A percentile compares a stretch with the other conserved stretches of the same genome.
phyloP scores from a whole-genome alignment of 2,888 invertebrate genomes.

The Andrena flavipes region DNA sequence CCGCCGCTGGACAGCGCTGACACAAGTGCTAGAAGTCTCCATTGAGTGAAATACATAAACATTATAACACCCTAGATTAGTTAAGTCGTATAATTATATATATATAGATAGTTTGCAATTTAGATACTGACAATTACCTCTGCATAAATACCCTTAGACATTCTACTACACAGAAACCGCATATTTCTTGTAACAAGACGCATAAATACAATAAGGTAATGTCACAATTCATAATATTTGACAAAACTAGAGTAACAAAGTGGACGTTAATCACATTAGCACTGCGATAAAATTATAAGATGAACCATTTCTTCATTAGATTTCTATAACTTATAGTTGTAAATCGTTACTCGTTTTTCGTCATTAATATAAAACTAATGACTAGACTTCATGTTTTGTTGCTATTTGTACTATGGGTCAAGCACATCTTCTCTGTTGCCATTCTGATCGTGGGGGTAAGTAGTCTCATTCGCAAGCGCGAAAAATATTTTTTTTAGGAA shows the following conservation, averaged over 20 bases:
- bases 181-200: slow-evolving; percentile 16
- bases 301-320: slow-evolving; percentile 37
- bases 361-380: slow-evolving; percentile 77
- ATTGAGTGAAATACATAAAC: slow-evolving; percentile 19
- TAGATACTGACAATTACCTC: slow-evolving; percentile 15
- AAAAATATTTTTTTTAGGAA: neutral
- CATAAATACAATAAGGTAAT: neutral
- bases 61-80: slow-evolving; percentile 43
- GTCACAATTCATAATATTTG: slow-evolving; percentile 13
- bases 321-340: slow-evolving; percentile 52
- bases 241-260: slow-evolving; percentile 41
- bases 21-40: slow-evolving; percentile 24
- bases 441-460: neutral
- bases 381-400: slow-evolving; percentile 82
- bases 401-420: slow-evolving; percentile 72
- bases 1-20: too few species aligned
- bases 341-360: slow-evolving; percentile 42
- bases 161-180: neutral
- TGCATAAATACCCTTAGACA: slow-evolving; percentile 16
- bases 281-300: slow-evolving; percentile 44
- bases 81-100: slow-evolving; percentile 39
- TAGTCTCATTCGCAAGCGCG: too few species aligned
- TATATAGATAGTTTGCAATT: slow-evolving; percentile 13
- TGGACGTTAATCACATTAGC: slow-evolving; percentile 45
- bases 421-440: slow-evolving; percentile 34